These are phyloP conservation scores for Marasmarcha lunaedactyla DNA, from an alignment of 2,888 invertebrate genomes.

Conservation along the genomic window DNA sequence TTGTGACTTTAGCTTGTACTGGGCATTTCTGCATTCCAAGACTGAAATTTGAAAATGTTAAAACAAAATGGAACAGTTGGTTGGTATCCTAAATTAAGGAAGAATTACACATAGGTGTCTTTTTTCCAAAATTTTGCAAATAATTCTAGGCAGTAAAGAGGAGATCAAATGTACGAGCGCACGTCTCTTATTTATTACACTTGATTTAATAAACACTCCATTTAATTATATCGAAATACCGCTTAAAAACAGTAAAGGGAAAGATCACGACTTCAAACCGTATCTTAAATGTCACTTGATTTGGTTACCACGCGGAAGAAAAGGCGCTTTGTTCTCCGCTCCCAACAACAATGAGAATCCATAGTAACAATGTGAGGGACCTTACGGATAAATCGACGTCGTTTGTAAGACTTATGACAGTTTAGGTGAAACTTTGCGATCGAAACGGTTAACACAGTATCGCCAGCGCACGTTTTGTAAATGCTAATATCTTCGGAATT, in stretches of 20 bases:
- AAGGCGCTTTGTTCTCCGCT: slow-evolving; percentile 42
- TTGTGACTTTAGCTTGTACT: too few relatives aligned
- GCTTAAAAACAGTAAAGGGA: slow-evolving; percentile 27
- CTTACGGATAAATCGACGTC: slow-evolving; percentile 33
- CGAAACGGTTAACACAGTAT: too few relatives aligned
- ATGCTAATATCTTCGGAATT: not conserved
- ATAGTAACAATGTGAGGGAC: slow-evolving; percentile 28
- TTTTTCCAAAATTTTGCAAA: too few relatives aligned
- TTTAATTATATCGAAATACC: not conserved
- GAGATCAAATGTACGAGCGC: too few relatives aligned
- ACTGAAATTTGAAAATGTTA: too few relatives aligned
- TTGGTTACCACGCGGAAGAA: slow-evolving; percentile 54
- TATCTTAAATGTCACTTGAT: slow-evolving; percentile 60
- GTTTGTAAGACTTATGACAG: slow-evolving; percentile 21
- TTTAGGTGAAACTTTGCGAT: slow-evolving; percentile 16
- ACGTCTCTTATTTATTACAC: too few relatives aligned
- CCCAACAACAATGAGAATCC: slow-evolving; percentile 43
- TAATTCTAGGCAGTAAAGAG: too few relatives aligned
- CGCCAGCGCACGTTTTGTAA: too few relatives aligned
- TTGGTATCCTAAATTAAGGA: too few relatives aligned
- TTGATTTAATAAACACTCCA: not conserved
- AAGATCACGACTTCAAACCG: slow-evolving; percentile 50
- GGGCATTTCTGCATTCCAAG: too few relatives aligned
- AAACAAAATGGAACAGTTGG: too few relatives aligned
- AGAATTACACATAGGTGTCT: too few relatives aligned